Conservation (phyloP, 2,888 invertebrate species). For the Epistrophe grossulariae region DNA sequence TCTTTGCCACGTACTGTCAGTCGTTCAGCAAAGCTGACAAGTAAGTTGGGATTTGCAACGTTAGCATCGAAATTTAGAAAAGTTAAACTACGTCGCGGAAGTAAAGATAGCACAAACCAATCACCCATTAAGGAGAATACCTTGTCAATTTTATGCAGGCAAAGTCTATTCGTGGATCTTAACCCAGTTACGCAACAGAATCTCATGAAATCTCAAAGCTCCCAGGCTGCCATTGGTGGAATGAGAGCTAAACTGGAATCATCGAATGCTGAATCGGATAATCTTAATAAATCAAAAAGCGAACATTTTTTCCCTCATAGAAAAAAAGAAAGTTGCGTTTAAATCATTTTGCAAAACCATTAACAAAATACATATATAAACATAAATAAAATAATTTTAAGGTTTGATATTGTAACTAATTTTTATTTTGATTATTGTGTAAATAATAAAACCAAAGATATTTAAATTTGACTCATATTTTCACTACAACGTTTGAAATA, state of each 20-base stretch:
- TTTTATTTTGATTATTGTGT: constrained; percentile 62
- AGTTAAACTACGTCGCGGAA: constrained; percentile 84
- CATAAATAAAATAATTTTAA: constrained; percentile 19
- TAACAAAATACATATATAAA: neutral
- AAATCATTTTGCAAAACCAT: constrained; percentile 66
- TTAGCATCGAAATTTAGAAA: constrained; percentile 87
- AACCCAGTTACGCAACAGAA: constrained; percentile 77
- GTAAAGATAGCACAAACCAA: constrained; percentile 78
- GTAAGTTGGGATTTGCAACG: constrained; percentile 85
- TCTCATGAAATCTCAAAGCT: constrained; percentile 82
- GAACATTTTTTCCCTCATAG: constrained; percentile 80
- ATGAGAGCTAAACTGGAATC: constrained; percentile 40
- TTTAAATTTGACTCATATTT: neutral
- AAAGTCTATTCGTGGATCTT: constrained; percentile 89
- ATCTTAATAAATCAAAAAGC: constrained; percentile 82
- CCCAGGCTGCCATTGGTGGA: constrained; percentile 78
- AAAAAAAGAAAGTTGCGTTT: constrained; percentile 82
- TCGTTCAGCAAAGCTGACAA: constrained; percentile 82
- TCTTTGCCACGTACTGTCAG: constrained; percentile 84
- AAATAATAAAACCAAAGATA: constrained; percentile 56
- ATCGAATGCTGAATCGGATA: constrained; percentile 76
- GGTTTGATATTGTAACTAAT: constrained; percentile 62
- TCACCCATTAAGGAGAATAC: constrained; percentile 85
- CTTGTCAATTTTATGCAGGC: constrained; percentile 89
- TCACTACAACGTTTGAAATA: neutral